These are phyloP conservation scores for Crotalus horridus DNA, from an alignment of 2,113 vertebrate genomes.

Conservation along the genomic window DNA sequence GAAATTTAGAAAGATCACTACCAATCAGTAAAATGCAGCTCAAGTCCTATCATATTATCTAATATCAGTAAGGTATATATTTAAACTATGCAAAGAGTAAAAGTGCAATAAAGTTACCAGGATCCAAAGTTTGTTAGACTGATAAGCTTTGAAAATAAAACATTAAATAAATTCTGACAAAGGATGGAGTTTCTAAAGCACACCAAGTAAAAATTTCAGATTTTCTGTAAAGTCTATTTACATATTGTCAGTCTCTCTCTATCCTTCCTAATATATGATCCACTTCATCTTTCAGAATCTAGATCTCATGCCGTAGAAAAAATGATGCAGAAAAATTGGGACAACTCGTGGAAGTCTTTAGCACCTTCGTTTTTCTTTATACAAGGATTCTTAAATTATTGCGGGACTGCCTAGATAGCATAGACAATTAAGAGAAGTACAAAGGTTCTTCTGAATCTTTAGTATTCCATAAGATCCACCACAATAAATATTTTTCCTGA, in stretches of 20 bases:
- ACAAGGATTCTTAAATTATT: background rate
- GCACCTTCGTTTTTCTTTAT: background rate
- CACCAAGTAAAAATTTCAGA: background rate
- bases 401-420: background rate
- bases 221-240: background rate
- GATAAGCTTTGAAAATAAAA: background rate
- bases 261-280: background rate
- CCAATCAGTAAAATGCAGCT: background rate
- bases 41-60: background rate
- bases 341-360: background rate
- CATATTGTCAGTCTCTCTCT: background rate
- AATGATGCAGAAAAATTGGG: background rate
- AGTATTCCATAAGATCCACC: background rate
- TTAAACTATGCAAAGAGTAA: background rate
- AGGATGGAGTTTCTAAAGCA: background rate
- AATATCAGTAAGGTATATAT: background rate
- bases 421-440: background rate
- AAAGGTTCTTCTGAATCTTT: background rate
- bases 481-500: background rate
- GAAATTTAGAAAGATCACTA: background rate
- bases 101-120: background rate
- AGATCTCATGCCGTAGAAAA: background rate
- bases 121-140: background rate
- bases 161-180: background rate
- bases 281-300: background rate